Percentiles rank a stretch among this genome's conserved stretches.
These are phyloP conservation scores for Zaprionus ghesquierei DNA, from an alignment of 1,140 invertebrate species.

Conservation along the genomic window DNA sequence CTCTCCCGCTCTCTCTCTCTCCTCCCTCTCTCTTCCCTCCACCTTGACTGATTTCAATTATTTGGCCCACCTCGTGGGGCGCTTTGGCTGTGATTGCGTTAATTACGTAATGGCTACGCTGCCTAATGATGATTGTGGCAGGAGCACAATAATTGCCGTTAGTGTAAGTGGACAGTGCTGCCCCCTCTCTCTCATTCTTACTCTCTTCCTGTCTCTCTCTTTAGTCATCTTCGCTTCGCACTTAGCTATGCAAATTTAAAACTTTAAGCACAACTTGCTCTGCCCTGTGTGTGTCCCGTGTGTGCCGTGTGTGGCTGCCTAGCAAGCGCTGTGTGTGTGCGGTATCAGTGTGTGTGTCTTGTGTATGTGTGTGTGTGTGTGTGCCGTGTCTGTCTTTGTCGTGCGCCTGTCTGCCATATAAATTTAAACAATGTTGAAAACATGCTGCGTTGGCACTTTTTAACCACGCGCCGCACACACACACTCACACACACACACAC, in stretches of 20 bases:
- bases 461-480: slow-evolving; percentile 66
- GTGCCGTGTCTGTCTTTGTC: slow-evolving; percentile 13
- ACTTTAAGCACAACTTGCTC: slow-evolving; percentile 73
- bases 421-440: slow-evolving; percentile 81
- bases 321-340: slow-evolving; percentile 19
- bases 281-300: slow-evolving; percentile 13
- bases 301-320: background rate
- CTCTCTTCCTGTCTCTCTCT: background rate
- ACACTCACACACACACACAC: slow-evolving; percentile 42
- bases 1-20: background rate
- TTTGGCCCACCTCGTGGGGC: slow-evolving; percentile 49
- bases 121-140: slow-evolving; percentile 73
- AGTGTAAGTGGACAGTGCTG: slow-evolving; percentile 33
- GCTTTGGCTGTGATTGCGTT: slow-evolving; percentile 60
- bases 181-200: background rate
- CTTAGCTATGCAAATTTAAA: slow-evolving; percentile 74
- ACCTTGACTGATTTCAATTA: slow-evolving; percentile 80
- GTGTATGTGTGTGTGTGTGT: slow-evolving; percentile 32
- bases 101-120: slow-evolving; percentile 74
- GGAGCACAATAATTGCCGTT: slow-evolving; percentile 64
- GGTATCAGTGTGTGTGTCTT: slow-evolving; percentile 26
- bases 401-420: slow-evolving; percentile 65
- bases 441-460: slow-evolving; percentile 80
- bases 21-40: background rate
- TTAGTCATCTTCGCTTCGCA: slow-evolving; percentile 12